Percentiles rank a stretch among this genome's conserved stretches.
Evolutionary conservation across 1,140 invertebrate genomes (phyloP).

Genomic region (Elysia chlorotica): DNA sequence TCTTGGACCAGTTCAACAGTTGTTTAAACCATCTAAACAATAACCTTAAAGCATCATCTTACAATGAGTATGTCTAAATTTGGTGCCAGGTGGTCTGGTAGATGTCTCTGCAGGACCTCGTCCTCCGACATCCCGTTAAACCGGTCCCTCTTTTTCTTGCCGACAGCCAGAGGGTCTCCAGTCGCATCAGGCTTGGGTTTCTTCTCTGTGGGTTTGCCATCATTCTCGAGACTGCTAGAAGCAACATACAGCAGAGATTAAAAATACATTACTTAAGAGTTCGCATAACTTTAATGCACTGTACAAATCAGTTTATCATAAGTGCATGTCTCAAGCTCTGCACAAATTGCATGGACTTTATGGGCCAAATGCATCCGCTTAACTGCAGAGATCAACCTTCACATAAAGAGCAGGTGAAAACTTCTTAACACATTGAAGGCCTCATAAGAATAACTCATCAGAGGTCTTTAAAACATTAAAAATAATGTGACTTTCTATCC

Average conservation of each 20-base stretch:
- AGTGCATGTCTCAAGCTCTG: neutral
- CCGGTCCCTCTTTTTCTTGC: conserved; percentile 93
- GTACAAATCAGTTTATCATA: neutral
- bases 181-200: conserved; percentile 63
- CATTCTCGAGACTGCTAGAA: neutral
- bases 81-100: conserved; percentile 89
- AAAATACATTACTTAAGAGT: neutral
- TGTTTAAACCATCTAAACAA: no score
- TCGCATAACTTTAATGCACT: neutral
- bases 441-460: neutral
- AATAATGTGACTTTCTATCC: neutral
- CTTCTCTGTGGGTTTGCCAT: conserved; percentile 32
- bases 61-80: conserved; percentile 96
- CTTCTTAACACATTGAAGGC: no score
- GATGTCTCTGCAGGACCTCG: conserved; percentile 87
- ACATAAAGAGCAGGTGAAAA: neutral
- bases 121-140: conserved; percentile 97
- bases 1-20: no score
- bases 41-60: no score
- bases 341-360: neutral
- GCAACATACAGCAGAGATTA: neutral
- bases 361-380: neutral
- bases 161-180: conserved; percentile 64
- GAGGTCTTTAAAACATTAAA: neutral
- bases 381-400: neutral